phyloP scores from a whole-genome alignment of 2,888 invertebrate genomes.

The Lamellibrachia satsuma region DNA sequence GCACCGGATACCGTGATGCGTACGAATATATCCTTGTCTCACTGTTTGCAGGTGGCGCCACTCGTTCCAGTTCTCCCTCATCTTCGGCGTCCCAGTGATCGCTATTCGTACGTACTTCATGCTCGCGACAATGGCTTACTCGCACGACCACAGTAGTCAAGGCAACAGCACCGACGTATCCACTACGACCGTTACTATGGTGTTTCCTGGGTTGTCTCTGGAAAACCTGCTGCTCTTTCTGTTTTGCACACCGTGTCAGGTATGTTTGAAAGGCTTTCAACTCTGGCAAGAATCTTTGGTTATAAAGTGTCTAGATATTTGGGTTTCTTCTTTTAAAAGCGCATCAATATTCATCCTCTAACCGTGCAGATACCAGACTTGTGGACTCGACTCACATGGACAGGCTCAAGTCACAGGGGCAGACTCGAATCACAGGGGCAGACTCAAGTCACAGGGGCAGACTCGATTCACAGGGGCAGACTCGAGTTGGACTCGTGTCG shows the following conservation, averaged over 20 bases:
- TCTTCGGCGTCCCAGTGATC: conserved; percentile 97
- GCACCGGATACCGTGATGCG: not conserved
- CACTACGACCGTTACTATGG: conserved; percentile 51
- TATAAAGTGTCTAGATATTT: no score
- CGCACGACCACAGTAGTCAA: not conserved
- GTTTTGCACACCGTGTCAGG: conserved; percentile 94
- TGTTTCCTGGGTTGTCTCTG: conserved; percentile 88
- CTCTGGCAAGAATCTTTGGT: no score
- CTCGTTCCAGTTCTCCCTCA: conserved; percentile 89
- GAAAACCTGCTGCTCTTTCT: conserved; percentile 94
- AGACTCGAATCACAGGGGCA: no score
- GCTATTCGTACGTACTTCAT: conserved; percentile 94
- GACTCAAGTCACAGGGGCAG: no score
- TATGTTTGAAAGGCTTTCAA: conserved; percentile 55
- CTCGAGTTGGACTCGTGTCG: no score
- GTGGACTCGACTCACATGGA: no score
- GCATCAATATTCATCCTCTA: not conserved
- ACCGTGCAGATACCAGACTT: no score
- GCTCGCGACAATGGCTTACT: conserved; percentile 63
- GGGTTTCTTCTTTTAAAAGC: no score
- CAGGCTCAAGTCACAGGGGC: no score
- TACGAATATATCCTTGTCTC: not conserved
- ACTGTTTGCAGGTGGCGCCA: conserved; percentile 77
- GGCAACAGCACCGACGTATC: not conserved
- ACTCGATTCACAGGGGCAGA: no score